phyloP scores from a whole-genome alignment of 2,113 vertebrate genomes.

The Zingel zingel region DNA sequence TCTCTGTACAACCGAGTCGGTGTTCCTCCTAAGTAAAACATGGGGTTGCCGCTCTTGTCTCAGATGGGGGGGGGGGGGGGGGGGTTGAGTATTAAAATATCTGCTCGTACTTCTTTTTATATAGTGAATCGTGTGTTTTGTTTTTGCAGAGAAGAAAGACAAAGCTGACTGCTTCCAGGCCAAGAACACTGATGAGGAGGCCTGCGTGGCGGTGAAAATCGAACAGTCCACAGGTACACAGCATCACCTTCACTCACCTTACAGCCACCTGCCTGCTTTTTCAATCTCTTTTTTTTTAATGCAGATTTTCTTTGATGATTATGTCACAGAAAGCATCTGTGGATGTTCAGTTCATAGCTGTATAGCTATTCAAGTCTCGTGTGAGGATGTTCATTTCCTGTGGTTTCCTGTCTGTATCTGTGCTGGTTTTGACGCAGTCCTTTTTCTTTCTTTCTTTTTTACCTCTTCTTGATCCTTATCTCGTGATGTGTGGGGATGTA shows the following conservation, averaged over 20 bases:
- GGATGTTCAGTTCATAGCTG: background rate
- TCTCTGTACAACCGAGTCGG: background rate
- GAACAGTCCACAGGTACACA: slow-evolving; percentile 77
- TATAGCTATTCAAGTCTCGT: background rate
- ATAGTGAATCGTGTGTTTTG: slow-evolving; percentile 4
- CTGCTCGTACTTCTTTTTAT: background rate
- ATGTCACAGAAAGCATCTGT: no score
- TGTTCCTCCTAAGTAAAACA: slow-evolving; percentile 16
- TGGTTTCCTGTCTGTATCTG: background rate
- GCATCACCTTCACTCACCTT: background rate
- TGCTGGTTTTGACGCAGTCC: background rate
- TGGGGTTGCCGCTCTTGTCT: slow-evolving; percentile 14
- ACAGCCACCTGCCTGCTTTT: background rate
- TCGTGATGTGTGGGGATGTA: slow-evolving; percentile 20
- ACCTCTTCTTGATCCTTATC: background rate
- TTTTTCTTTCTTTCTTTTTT: background rate
- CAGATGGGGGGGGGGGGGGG: background rate
- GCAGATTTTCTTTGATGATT: background rate
- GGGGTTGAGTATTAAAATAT: background rate
- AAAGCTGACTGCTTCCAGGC: slow-evolving; percentile 77
- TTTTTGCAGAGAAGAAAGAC: slow-evolving; percentile 77
- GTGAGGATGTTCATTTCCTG: background rate
- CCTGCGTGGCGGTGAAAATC: slow-evolving; percentile 83
- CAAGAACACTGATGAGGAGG: slow-evolving; percentile 71
- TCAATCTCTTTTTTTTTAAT: background rate